Conservation (phyloP, 2,888 invertebrate genomes). For the Hydroisotoma schaefferi region DNA sequence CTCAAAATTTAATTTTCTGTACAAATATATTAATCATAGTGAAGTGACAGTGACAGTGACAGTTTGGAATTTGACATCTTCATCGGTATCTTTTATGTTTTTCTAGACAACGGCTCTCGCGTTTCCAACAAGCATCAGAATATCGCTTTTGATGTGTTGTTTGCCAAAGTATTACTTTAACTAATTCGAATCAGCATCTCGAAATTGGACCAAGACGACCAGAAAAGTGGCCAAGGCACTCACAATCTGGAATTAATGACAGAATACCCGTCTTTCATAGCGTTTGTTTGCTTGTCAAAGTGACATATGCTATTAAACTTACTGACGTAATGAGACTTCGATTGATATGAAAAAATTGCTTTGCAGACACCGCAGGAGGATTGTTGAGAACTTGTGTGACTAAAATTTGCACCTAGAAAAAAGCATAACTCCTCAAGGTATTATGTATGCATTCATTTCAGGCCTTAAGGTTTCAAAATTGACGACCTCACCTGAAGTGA, state of each 20-base stretch:
- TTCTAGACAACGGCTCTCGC: no score
- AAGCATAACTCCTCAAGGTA: not conserved
- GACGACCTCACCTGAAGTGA: constrained; percentile 19
- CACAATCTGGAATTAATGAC: not conserved
- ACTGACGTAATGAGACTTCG: constrained; percentile 34
- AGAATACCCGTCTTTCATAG: not conserved
- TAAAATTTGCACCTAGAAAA: constrained; percentile 27
- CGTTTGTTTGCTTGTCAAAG: not conserved
- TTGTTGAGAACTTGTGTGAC: constrained; percentile 20
- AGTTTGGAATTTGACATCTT: no score
- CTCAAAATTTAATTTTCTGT: no score
- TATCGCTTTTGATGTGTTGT: not conserved
- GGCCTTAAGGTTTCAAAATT: not conserved
- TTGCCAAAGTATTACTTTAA: not conserved
- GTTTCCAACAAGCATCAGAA: no score
- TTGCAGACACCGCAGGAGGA: constrained; percentile 31
- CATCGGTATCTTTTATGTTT: no score
- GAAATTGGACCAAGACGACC: constrained; percentile 33
- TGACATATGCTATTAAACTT: not conserved
- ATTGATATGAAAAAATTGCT: constrained; percentile 33
- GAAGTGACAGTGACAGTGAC: no score
- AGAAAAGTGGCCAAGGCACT: constrained; percentile 7
- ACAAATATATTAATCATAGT: no score
- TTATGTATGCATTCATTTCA: not conserved
- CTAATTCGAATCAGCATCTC: constrained; percentile 21